Conservation (phyloP, 2,888 invertebrate species). For the Bedellia somnulentella region DNA sequence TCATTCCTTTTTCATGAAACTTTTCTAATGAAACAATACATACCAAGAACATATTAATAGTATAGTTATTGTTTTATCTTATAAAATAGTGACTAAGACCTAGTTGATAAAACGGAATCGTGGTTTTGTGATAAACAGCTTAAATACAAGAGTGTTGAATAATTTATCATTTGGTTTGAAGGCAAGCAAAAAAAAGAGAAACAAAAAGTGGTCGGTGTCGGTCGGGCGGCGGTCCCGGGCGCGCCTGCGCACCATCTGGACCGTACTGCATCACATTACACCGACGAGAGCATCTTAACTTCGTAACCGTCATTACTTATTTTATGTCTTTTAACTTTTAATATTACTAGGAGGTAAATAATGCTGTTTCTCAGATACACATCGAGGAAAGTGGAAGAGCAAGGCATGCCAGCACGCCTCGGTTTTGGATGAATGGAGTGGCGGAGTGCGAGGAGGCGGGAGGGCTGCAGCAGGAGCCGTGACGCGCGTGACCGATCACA, state of each 20-base stretch:
- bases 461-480: neutral
- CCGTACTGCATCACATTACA: slow-evolving; percentile 52
- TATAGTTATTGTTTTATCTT: too few species aligned
- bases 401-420: neutral
- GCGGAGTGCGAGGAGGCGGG: neutral
- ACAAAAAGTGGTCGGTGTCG: too few species aligned
- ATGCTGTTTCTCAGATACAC: too few species aligned
- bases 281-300: slow-evolving; percentile 15
- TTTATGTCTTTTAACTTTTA: neutral
- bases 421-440: slow-evolving; percentile 31
- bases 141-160: slow-evolving; percentile 16
- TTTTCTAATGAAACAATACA: too few species aligned
- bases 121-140: slow-evolving; percentile 2
- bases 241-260: slow-evolving; percentile 56
- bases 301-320: neutral
- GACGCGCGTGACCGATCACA: slow-evolving; percentile 19
- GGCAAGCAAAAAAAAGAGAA: slow-evolving; percentile 26
- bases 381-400: neutral
- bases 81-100: too few species aligned
- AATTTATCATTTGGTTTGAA: slow-evolving; percentile 16
- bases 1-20: too few species aligned
- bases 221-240: slow-evolving; percentile 34
- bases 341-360: too few species aligned
- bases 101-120: neutral
- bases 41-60: too few species aligned